Evolutionary conservation across 2,797 vertebrate genomes (phyloP).

Genomic region (Glossophaga mutica): DNA sequence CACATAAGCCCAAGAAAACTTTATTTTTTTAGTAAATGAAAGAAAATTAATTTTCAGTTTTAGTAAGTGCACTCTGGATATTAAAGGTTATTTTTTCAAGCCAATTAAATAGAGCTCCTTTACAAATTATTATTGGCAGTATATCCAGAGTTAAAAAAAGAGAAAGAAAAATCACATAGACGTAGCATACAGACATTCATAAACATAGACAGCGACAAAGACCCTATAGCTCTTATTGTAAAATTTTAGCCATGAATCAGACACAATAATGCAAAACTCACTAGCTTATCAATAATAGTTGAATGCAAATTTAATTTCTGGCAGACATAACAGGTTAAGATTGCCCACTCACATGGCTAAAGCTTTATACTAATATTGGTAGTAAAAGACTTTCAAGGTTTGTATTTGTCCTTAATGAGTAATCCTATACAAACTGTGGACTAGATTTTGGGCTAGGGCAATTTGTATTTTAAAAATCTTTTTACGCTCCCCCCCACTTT

Average conservation of each 20-base stretch:
- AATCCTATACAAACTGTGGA: neutral
- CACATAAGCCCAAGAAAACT: neutral
- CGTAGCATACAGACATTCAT: neutral
- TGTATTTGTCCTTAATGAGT: neutral
- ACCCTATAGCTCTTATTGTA: neutral
- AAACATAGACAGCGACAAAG: neutral
- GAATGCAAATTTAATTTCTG: neutral
- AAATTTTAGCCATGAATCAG: neutral
- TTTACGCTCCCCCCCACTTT: rapidly evolving
- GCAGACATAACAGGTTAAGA: neutral
- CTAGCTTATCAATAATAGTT: neutral
- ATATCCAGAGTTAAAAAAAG: neutral
- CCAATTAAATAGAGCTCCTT: neutral
- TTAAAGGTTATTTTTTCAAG: neutral
- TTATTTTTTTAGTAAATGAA: neutral
- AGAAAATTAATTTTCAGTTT: neutral
- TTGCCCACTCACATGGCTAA: neutral
- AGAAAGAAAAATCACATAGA: neutral
- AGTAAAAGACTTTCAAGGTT: neutral
- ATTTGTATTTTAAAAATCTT: neutral
- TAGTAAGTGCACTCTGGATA: neutral
- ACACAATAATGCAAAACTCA: neutral
- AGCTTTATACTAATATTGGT: neutral
- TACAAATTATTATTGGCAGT: neutral
- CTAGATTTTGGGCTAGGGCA: neutral